Percentiles rank a stretch among this genome's conserved stretches.
Conservation (phyloP, 2,888 invertebrate species). For the Busseola fusca region DNA sequence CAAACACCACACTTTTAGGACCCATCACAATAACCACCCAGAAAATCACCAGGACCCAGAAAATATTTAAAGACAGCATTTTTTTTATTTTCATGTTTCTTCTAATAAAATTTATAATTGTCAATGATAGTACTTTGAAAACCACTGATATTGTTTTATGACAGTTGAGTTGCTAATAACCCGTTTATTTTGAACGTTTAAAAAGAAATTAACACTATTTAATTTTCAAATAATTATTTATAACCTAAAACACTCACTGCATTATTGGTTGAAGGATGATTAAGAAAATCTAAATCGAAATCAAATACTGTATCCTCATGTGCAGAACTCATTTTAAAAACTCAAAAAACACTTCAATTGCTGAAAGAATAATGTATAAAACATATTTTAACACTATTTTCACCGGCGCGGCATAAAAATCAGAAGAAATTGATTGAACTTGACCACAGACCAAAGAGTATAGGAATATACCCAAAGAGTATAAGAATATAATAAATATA, state of each 20-base stretch:
- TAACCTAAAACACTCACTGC: constrained; percentile 72
- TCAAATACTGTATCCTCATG: constrained; percentile 65
- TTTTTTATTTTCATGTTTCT: not conserved
- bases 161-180: not conserved
- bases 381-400: constrained; percentile 34
- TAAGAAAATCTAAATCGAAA: constrained; percentile 77
- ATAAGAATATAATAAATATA: too few relatives aligned
- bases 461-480: too few relatives aligned
- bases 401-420: constrained; percentile 52
- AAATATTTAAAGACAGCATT: not conserved
- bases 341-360: constrained; percentile 12
- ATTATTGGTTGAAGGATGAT: constrained; percentile 63
- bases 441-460: not conserved
- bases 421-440: not conserved
- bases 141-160: not conserved
- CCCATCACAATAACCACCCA: too few relatives aligned
- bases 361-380: constrained; percentile 7
- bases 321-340: constrained; percentile 51
- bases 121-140: not conserved
- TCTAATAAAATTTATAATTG: not conserved
- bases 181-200: too few relatives aligned
- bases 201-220: not conserved
- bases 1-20: not conserved
- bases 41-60: too few relatives aligned
- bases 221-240: constrained; percentile 11